Base-by-base conservation (phyloP, 1,140 invertebrate genomes). In the Tigriopus japonicus region DNA sequence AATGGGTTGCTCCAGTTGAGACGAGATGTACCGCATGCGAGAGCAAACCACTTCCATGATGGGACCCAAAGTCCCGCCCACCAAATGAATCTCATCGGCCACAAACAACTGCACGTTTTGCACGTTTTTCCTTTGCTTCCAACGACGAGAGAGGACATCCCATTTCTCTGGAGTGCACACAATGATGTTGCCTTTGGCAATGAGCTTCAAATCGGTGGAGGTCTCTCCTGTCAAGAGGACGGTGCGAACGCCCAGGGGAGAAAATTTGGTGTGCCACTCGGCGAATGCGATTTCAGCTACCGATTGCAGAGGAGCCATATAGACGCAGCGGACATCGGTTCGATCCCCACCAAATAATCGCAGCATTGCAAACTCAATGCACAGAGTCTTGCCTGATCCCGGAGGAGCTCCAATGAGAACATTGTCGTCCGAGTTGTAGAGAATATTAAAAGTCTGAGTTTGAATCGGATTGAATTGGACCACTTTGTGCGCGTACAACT, bases 361-460 rank as follows among this genome's bases (percentile, higher is more conserved):
- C 41, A 98, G 76, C 35, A 99, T 83, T 0, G 94, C 93, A 73
- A 98, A 93, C 71, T 99, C 96, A 0, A 92, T 94, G 61, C 95
- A 88, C 1, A 93, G 85, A 0, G 91, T 94, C 74, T 98, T 98
- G 15, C 65, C 69, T 68, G 90, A 93, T 0, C 95, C 95, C 13
- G 91, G 90, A 0, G 96, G 95, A 0, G 96, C 94, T 7, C 93
- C 95, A 62, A 99, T 83, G 71, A 98, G 97, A 0, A 98, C 87
- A 73, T 98, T 99, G 67, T 98, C 96, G 72, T 98, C 93, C 14
- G 85, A 90, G 73, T 98, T 98, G 72, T 98, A 99, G 0, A 98
- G 83, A 0, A 94, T 87, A 71, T 98, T 98, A 70, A 99, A 99
- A 5, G 98, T 94, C 77, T 99, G 96, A 0, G 96, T 99, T 71